phyloP scores from a whole-genome alignment of 2,888 invertebrate genomes.

The Troides helena region DNA sequence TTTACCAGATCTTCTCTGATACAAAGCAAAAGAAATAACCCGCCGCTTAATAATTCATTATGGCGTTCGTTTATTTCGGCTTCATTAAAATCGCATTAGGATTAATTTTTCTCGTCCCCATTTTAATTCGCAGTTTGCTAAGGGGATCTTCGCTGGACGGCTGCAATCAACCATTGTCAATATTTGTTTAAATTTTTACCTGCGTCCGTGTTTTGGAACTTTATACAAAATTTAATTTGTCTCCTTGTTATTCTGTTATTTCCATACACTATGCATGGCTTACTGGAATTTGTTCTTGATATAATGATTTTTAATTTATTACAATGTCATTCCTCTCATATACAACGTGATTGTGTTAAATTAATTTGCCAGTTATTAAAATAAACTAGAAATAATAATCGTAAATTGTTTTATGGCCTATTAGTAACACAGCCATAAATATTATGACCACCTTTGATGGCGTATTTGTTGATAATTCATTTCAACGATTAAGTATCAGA shows the following conservation, averaged over 20 bases:
- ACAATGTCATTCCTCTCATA: background rate
- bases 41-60: slow-evolving; percentile 75
- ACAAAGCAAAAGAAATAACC: slow-evolving; percentile 62
- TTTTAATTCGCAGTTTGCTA: slow-evolving; percentile 77
- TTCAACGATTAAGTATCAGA: background rate
- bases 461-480: slow-evolving; percentile 44
- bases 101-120: slow-evolving; percentile 79
- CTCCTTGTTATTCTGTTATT: slow-evolving; percentile 29
- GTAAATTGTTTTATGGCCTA: slow-evolving; percentile 33
- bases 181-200: slow-evolving; percentile 71
- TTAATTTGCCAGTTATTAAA: background rate
- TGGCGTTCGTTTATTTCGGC: slow-evolving; percentile 75
- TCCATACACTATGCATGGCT: background rate
- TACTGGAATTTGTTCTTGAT: background rate
- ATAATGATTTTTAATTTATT: background rate
- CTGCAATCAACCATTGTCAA: slow-evolving; percentile 77
- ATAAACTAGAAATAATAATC: slow-evolving; percentile 7
- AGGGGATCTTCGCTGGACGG: slow-evolving; percentile 69
- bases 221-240: slow-evolving; percentile 40
- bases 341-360: background rate
- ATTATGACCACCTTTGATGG: slow-evolving; percentile 41
- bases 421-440: slow-evolving; percentile 48
- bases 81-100: slow-evolving; percentile 81
- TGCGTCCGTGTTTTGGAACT: slow-evolving; percentile 57
- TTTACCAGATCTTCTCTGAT: slow-evolving; percentile 48